Evolutionary conservation across 2,797 vertebrate genomes (phyloP).

Genomic region (Cottoperca gobio): DNA sequence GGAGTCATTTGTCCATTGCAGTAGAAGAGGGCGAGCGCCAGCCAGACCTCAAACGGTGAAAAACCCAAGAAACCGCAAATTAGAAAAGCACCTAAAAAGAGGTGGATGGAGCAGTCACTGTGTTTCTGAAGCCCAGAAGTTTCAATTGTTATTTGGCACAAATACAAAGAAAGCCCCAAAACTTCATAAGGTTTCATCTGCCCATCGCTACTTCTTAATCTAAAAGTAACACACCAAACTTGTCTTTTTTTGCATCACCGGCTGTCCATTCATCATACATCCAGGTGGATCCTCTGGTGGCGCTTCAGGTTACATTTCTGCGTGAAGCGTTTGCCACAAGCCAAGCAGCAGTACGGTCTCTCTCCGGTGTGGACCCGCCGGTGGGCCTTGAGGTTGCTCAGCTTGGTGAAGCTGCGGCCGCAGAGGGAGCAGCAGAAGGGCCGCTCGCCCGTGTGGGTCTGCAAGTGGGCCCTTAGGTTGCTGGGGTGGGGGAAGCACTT

Average conservation of each 20-base stretch:
- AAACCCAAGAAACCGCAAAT: no score
- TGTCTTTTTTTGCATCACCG: background rate
- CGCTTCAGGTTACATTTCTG: constrained; percentile 88
- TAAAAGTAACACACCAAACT: background rate
- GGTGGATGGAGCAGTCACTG: no score
- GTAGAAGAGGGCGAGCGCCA: no score
- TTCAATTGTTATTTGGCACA: no score
- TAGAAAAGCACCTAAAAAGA: no score
- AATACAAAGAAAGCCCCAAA: no score
- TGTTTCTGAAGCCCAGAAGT: no score
- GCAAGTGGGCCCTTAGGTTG: constrained; percentile 85
- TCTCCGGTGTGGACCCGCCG: constrained; percentile 86
- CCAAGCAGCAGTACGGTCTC: constrained; percentile 84
- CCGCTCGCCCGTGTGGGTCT: constrained; percentile 86
- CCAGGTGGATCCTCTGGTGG: constrained; percentile 85
- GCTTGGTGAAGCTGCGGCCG: constrained; percentile 86
- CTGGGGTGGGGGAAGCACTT: constrained; percentile 86
- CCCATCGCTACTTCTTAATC: background rate
- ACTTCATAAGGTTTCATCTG: no score
- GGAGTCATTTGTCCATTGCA: no score
- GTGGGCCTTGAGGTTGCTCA: constrained; percentile 88
- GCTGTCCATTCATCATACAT: constrained; percentile 48
- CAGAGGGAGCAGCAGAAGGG: constrained; percentile 87
- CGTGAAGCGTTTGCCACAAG: constrained; percentile 87
- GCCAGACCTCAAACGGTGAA: no score